phyloP scores from a whole-genome alignment of 1,140 invertebrate species.

The Temnothorax longispinosus region DNA sequence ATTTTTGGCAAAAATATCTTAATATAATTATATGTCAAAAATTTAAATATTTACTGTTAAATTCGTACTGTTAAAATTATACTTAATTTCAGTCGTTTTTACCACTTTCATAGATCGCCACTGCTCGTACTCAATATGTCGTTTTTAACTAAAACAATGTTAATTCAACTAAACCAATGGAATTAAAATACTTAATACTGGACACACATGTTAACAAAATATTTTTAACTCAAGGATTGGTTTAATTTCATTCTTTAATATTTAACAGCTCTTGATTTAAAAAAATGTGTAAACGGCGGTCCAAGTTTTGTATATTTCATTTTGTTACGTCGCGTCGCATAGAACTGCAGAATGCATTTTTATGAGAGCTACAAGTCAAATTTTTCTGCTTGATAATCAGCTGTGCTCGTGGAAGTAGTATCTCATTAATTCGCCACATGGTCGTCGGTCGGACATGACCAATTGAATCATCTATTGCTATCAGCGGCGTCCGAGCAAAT shows the following conservation, averaged over 20 bases:
- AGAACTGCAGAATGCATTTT: background rate
- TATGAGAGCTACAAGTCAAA: background rate
- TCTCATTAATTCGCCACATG: slow-evolving; percentile 30
- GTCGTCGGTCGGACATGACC: background rate
- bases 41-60: background rate
- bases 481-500: slow-evolving; percentile 17
- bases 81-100: too few relatives aligned
- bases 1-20: background rate
- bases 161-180: too few relatives aligned
- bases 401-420: background rate
- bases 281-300: background rate
- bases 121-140: too few relatives aligned
- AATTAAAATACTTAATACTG: too few relatives aligned
- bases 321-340: background rate
- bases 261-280: background rate
- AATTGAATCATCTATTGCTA: slow-evolving; percentile 45
- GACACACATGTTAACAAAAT: too few relatives aligned
- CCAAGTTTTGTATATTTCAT: background rate
- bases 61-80: too few relatives aligned
- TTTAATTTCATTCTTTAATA: too few relatives aligned
- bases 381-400: background rate
- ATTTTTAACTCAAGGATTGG: too few relatives aligned
- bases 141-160: too few relatives aligned
- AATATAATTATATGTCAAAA: background rate
- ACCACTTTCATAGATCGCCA: too few relatives aligned